Base-by-base conservation (phyloP, 2,797 vertebrate genomes). In the Mormyrus proboscirostris region DNA sequence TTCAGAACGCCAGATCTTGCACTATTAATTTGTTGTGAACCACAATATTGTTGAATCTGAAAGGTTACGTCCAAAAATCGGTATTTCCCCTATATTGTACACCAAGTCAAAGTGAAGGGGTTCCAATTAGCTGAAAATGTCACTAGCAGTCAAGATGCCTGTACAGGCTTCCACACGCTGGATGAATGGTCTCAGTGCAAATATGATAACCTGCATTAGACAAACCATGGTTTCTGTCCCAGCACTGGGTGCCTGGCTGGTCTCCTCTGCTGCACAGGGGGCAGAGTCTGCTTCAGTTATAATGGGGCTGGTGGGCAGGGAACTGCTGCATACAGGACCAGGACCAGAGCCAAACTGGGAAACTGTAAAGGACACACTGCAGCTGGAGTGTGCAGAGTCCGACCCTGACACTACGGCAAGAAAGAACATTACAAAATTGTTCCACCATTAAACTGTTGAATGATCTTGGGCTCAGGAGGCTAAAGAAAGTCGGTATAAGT, bases 211-310 rank as follows among this genome's bases (percentile, higher is more conserved):
- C 51, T 33, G 33, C 53, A 22, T 25, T 33, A 47, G 41, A 86
- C 89, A 88, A 10, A 90, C 89, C 89, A n/a, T 12, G 14, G 65
- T 55, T 53, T 19, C 84, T n/a, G 4, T 38, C 7, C 22, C 86
- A 82, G 89, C 83, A 57, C 69, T 41, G 41, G 89, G 57, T 5
- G 16, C 73, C 25, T 25, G 53, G 2, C 9, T 12, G 6, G 22
- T 41, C 16, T 53, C 55, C 44, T 65, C 19, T 29, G 44, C 41
- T 25, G 29, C 4, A 0, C 3, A 8, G 0, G 22, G 38, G 3
- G 2, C 51, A 33, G 85, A 33, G 90, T 76, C 88, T 51, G 91
- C 91, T 82, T 91, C 89, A 89, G 88, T 89, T 86, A 14, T 86
- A 41, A 29, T 22, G 10, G 50, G 47, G 33, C 53, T 10, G 8